Evolutionary conservation across 2,888 invertebrate genomes (phyloP).

Genomic region (Hydrotaea diabolus): DNA sequence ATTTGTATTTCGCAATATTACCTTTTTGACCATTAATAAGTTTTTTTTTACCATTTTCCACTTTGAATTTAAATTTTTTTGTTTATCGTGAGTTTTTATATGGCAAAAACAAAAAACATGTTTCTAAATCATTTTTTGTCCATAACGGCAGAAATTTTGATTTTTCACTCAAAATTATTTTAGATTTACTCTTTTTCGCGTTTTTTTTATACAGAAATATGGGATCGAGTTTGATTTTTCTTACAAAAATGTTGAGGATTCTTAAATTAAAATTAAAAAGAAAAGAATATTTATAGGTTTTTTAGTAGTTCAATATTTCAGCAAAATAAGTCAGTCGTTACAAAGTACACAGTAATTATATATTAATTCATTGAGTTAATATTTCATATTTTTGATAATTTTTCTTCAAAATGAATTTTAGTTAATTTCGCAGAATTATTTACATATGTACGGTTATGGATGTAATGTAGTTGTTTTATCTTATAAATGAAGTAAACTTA

Average conservation of each 20-base stretch:
- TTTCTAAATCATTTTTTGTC: slow-evolving; percentile 45
- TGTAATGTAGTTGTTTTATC: no score
- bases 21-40: no score
- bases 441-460: slow-evolving; percentile 45
- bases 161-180: slow-evolving; percentile 57
- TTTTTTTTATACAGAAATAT: slow-evolving; percentile 11
- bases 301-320: slow-evolving; percentile 53
- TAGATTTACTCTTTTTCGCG: no score
- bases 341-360: slow-evolving; percentile 15
- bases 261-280: slow-evolving; percentile 42
- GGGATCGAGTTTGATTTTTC: background rate
- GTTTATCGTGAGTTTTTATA: slow-evolving; percentile 25
- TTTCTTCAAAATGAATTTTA: slow-evolving; percentile 5
- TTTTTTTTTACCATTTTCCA: background rate
- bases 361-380: slow-evolving; percentile 41
- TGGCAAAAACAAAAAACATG: slow-evolving; percentile 37
- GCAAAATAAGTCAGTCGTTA: slow-evolving; percentile 66
- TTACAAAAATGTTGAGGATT: slow-evolving; percentile 56
- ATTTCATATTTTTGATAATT: slow-evolving; percentile 35
- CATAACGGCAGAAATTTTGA: slow-evolving; percentile 61
- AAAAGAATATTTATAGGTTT: slow-evolving; percentile 28
- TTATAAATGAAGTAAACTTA: slow-evolving; percentile 30
- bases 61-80: slow-evolving; percentile 31
- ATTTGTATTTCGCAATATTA: no score
- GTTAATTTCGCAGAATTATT: slow-evolving; percentile 26